Base-by-base conservation (phyloP, 2,113 vertebrate species). In the Scytalopus superciliaris region DNA sequence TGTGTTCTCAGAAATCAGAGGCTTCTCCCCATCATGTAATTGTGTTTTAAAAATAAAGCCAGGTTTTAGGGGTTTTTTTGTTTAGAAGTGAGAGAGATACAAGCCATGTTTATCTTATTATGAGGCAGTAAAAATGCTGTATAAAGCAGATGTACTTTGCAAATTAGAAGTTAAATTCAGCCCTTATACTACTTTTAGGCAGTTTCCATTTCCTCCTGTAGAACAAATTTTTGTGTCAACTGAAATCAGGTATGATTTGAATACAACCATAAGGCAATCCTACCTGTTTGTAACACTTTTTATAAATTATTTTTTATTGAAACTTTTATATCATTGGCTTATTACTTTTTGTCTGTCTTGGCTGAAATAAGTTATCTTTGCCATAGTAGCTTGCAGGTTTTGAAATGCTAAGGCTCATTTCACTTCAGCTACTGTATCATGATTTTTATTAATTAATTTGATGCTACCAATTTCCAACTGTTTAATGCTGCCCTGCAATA, bases 21-120 rank as follows among this genome's bases (percentile, higher is more conserved):
- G 50, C 74, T 96, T 94, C 78, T 81, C 40, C 31, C 44, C 40
- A 45, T 96, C 85, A 53, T 90, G 68, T 94, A 97, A 94, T 97
- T 96, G 64, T 80, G 57, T 84, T 97, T 97, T 95, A 96, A 97
- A 97, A 97, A 93, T 95, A 97, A 97, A 98, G 60, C 70, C 90
- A 87, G 63, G 0, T 64, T 50, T 87, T 92, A 25, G 82, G 45
- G 1, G 39, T 24, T 84, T 91, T 96, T 81, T 93, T 77, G 68
- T 67, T 81, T 97, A 81, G 85, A 84, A 96, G 76, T 96, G 73
- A 55, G 14, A 92, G 87, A 94, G 93, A 97, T 96, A 90, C 63
- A 95, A 96, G 55, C 60, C 72, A 85, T 84, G 62, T 96, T 97
- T 97, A 96, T 95, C 94, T 97, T 96, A 97, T 95, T 97, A 97